Evolutionary conservation across 2,888 invertebrate species (phyloP), one percentile per base, ranked within the genome.

Genomic region (Melikaiella ostensackeni): DNA sequence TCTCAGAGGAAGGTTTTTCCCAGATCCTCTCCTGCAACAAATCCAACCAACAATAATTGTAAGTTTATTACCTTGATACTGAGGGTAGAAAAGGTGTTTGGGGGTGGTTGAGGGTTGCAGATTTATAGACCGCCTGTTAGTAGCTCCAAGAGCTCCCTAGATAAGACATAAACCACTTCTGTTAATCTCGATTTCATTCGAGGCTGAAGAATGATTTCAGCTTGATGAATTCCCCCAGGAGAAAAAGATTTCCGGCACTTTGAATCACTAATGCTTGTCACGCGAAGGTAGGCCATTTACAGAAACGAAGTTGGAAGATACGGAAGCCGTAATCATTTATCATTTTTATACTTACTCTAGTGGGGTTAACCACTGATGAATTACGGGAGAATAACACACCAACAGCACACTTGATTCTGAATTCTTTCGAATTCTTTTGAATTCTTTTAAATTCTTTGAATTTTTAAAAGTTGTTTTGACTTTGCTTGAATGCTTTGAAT

Each of bases 191-290:
- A 66, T n/a, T 66, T 66, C 16, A 30, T 50, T 46, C 19, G 24
- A 66, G 19, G 19, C 24, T 30, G n/a, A 50, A 66, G 27, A 46
- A 19, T 46, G 42, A 42, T 46, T 27, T 38, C n/a, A 38, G 21
- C 21, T 64, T 42, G 46, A 50, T 50, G 42, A 66, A 50, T 66
- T 50, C 30, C 46, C 64, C 16, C n/a, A 27, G 5, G 66, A 9
- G 19, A 30, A 50, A 66, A 66, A 46, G n/a, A 46, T 66, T 64
- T 50, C 66, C 30, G 66, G 9, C 11, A 50, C 66, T 66, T 38
- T 66, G 66, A 66, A 30, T 42, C 46, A 66, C 46, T 46, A 66
- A 66, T 19, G 46, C 19, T 24, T 27, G 46, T 66, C 66, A 66
- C 46, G 66, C 66, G 9, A 46, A 6, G 16, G 19, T 27, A 46